A percentile compares a stretch with the other conserved stretches of the same genome.
Evolutionary conservation across 2,888 invertebrate species (phyloP).

Genomic region (Leucoptera coffeella): DNA sequence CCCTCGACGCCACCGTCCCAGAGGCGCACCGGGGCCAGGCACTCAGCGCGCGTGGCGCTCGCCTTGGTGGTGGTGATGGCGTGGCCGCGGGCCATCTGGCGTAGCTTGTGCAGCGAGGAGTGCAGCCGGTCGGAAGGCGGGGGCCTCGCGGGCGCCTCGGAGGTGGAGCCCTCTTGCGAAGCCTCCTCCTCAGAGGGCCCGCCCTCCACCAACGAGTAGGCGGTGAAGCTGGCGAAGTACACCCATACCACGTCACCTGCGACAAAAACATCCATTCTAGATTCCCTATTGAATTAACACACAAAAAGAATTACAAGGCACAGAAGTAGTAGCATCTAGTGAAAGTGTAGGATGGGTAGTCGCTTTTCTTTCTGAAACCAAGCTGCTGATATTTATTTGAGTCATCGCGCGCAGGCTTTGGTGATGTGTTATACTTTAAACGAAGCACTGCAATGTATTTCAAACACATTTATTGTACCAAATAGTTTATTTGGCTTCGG

Average conservation of each 20-base stretch:
- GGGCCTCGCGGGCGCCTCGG: conserved; percentile 8
- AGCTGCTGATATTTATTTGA: too few relatives aligned
- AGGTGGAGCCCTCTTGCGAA: conserved; percentile 40
- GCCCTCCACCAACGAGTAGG: conserved; percentile 60
- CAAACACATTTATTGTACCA: too few relatives aligned
- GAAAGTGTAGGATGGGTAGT: too few relatives aligned
- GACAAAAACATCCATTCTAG: conserved; percentile 1
- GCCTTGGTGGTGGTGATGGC: conserved; percentile 8
- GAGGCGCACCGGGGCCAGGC: conserved; percentile 66
- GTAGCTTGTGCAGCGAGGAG: conserved; percentile 3
- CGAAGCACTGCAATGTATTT: too few relatives aligned
- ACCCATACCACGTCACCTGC: conserved; percentile 76
- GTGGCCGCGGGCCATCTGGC: conserved; percentile 5
- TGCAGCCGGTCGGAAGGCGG: conserved; percentile 4
- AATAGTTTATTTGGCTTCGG: too few relatives aligned
- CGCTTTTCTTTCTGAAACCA: too few relatives aligned
- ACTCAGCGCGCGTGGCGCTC: conserved; percentile 14
- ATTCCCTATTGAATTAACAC: too few relatives aligned
- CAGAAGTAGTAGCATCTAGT: too few relatives aligned
- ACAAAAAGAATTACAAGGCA: too few relatives aligned
- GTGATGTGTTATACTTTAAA: too few relatives aligned
- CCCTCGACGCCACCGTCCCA: conserved; percentile 64
- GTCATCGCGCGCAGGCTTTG: too few relatives aligned
- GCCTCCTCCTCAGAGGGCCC: conserved; percentile 35
- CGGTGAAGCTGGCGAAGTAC: conserved; percentile 80